Conservation (phyloP, 2,113 vertebrate species). For the Psittacula cyanocephala region DNA sequence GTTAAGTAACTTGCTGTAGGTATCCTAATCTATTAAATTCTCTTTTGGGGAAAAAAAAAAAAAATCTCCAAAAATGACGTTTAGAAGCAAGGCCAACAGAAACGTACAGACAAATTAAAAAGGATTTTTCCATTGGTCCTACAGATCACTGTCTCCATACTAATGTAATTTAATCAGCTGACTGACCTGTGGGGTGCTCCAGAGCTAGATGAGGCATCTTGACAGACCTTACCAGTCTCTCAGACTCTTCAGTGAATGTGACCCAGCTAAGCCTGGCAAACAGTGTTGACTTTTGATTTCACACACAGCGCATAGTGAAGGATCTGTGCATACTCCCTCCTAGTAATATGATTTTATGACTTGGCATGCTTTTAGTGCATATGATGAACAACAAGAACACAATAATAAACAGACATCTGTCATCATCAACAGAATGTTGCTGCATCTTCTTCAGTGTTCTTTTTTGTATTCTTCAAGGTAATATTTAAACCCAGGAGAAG, state of each 20-base stretch:
- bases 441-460: background rate
- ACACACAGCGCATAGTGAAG: background rate
- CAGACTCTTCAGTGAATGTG: background rate
- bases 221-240: background rate
- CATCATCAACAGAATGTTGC: background rate
- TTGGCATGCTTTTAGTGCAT: background rate
- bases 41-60: background rate
- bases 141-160: background rate
- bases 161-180: background rate
- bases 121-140: background rate
- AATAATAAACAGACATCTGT: constrained; percentile 31
- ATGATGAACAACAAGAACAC: background rate
- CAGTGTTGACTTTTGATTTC: background rate
- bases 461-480: background rate
- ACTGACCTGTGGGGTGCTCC: background rate
- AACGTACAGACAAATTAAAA: background rate
- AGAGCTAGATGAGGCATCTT: background rate
- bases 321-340: background rate
- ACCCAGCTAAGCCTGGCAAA: background rate
- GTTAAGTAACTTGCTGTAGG: background rate
- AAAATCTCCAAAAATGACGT: background rate
- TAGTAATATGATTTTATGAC: background rate
- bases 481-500: background rate
- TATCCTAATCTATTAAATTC: background rate
- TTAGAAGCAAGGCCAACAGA: background rate